phyloP scores from a whole-genome alignment of 2,797 vertebrate species.

The Sebastes hubbsi region DNA sequence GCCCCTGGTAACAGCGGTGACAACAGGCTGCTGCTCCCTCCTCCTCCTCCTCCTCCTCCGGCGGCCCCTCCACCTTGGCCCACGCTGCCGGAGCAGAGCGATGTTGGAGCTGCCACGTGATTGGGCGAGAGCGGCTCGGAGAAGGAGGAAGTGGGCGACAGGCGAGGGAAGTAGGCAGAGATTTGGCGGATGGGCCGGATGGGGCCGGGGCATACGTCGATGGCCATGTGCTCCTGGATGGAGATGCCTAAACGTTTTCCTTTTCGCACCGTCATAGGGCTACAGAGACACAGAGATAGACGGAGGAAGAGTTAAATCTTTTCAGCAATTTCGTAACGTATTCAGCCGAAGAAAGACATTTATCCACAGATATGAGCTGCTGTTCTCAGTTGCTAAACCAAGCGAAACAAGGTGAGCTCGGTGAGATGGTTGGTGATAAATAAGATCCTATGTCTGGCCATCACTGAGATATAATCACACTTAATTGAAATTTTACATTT shows the following conservation, averaged over 20 bases:
- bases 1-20: slow-evolving; percentile 76
- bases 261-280: slow-evolving; percentile 80
- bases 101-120: slow-evolving; percentile 56
- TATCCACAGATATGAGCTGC: background rate
- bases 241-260: slow-evolving; percentile 82
- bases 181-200: slow-evolving; percentile 87
- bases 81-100: slow-evolving; percentile 55
- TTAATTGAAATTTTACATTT: slow-evolving; percentile 9
- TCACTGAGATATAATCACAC: background rate
- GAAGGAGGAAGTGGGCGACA: slow-evolving; percentile 81
- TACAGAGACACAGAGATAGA: slow-evolving; percentile 14
- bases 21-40: slow-evolving; percentile 63
- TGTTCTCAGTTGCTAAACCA: background rate
- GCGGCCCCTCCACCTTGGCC: slow-evolving; percentile 43
- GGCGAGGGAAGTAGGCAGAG: slow-evolving; percentile 88
- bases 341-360: background rate
- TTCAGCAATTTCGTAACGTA: background rate
- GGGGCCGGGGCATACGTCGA: slow-evolving; percentile 86
- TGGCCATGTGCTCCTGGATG: slow-evolving; percentile 91
- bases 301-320: background rate
- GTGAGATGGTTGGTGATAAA: background rate
- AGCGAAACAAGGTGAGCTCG: background rate
- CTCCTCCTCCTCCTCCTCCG: slow-evolving; percentile 28
- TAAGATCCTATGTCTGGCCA: background rate
- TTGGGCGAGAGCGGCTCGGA: slow-evolving; percentile 67